Percentiles rank a stretch among this genome's conserved stretches.
phyloP scores from a whole-genome alignment of 2,113 vertebrate genomes.

The Hippopotamus amphibius region DNA sequence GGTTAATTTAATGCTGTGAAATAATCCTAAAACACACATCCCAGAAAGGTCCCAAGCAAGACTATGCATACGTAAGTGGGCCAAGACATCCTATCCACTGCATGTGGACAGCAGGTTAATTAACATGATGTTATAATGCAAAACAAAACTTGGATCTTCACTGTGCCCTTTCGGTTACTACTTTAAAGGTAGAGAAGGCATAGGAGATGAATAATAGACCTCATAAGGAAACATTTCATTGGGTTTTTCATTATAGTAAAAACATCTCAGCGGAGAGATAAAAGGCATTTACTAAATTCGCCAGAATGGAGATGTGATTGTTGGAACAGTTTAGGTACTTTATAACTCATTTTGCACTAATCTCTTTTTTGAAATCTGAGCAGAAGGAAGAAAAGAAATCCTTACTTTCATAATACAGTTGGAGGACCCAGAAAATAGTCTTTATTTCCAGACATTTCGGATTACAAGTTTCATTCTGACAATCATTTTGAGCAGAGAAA shows the following conservation, averaged over 20 bases:
- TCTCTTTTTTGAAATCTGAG: constrained; percentile 54
- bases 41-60: neutral
- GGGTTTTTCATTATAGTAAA: constrained; percentile 67
- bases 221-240: constrained; percentile 55
- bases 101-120: neutral
- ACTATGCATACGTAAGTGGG: neutral
- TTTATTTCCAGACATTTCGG: constrained; percentile 59
- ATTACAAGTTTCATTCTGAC: constrained; percentile 58
- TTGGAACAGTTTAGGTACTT: constrained; percentile 37
- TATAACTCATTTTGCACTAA: constrained; percentile 68
- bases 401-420: constrained; percentile 53
- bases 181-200: constrained; percentile 37
- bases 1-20: neutral
- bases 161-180: neutral
- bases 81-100: neutral
- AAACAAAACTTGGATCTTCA: neutral
- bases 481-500: constrained; percentile 60
- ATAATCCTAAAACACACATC: neutral
- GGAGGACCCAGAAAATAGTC: constrained; percentile 54
- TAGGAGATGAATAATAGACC: constrained; percentile 27
- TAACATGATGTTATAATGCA: neutral
- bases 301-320: constrained; percentile 62
- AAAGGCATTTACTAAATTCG: constrained; percentile 63
- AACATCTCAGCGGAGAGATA: constrained; percentile 68
- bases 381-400: constrained; percentile 29